phyloP scores from a whole-genome alignment of 1,140 invertebrate species.

The Idris sp. region DNA sequence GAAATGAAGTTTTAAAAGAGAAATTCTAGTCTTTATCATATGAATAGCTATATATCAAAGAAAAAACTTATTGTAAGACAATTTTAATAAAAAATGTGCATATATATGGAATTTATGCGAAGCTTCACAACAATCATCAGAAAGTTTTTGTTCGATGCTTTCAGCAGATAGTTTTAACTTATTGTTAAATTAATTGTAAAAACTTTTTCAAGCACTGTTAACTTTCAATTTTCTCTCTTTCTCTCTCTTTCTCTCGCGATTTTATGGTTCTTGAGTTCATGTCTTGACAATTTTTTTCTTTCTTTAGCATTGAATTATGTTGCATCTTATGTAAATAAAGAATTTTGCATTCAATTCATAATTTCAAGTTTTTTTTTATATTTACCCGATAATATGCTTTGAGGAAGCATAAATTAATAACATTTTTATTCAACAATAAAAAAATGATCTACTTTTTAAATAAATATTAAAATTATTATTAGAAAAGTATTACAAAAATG shows the following conservation, averaged over 20 bases:
- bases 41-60: neutral
- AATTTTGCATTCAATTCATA: conserved; percentile 17
- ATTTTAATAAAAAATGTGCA: conserved; percentile 29
- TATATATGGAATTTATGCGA: conserved; percentile 15
- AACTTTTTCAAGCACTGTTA: conserved; percentile 45
- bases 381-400: too few relatives aligned
- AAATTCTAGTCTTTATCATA: conserved; percentile 2
- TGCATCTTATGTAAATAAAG: conserved; percentile 29
- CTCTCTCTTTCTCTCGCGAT: conserved; percentile 22
- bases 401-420: too few relatives aligned
- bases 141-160: conserved; percentile 25
- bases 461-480: too few relatives aligned
- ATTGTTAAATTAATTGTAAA: conserved; percentile 47
- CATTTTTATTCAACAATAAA: too few relatives aligned
- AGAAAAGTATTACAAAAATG: too few relatives aligned
- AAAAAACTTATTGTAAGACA: conserved; percentile 19
- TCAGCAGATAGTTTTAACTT: conserved; percentile 24
- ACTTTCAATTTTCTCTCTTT: conserved; percentile 45
- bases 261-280: conserved; percentile 37
- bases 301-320: conserved; percentile 28
- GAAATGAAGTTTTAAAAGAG: conserved; percentile 1
- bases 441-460: too few relatives aligned
- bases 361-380: neutral
- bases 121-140: conserved; percentile 13
- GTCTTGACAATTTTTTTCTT: conserved; percentile 42